Evolutionary conservation across 1,140 invertebrate species (phyloP).

Genomic region (Asbolus verrucosus): DNA sequence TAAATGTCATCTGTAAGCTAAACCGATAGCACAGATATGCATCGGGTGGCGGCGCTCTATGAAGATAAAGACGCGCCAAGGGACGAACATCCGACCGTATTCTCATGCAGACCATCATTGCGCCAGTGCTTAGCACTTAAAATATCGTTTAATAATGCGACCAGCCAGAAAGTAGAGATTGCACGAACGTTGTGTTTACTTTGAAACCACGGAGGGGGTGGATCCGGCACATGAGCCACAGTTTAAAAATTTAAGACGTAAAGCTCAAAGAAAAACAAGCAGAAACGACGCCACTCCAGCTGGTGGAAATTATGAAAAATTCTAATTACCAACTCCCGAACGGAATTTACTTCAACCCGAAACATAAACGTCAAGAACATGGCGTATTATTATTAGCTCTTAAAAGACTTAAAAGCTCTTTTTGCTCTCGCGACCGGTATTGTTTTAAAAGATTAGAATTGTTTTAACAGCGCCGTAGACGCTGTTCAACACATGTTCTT

Average conservation of each 20-base stretch:
- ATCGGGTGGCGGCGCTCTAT: constrained; percentile 28
- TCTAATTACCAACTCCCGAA: constrained; percentile 31
- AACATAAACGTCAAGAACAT: constrained; percentile 35
- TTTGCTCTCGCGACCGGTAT: background rate
- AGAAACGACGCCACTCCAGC: constrained; percentile 14
- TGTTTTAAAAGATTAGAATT: constrained; percentile 42
- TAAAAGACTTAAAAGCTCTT: constrained; percentile 28
- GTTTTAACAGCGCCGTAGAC: constrained; percentile 30
- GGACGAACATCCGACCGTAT: too few species aligned
- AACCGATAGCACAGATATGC: constrained; percentile 51
- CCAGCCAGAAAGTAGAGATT: background rate
- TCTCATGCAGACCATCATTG: constrained; percentile 37
- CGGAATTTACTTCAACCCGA: constrained; percentile 10
- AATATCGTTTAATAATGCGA: constrained; percentile 24
- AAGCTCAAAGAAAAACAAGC: constrained; percentile 30
- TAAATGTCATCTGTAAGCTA: constrained; percentile 49
- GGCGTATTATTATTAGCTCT: constrained; percentile 41
- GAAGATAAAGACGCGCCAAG: constrained; percentile 43
- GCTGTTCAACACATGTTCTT: constrained; percentile 37
- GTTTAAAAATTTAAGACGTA: constrained; percentile 31
- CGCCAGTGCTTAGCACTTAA: too few species aligned
- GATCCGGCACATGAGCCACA: constrained; percentile 2
- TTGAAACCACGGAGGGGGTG: constrained; percentile 19
- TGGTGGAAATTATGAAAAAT: constrained; percentile 28
- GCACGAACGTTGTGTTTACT: constrained; percentile 7